A percentile compares a stretch with the other conserved stretches of the same genome.
Evolutionary conservation across 2,888 invertebrate genomes (phyloP).

Genomic region (Cryptosula pallasiana): DNA sequence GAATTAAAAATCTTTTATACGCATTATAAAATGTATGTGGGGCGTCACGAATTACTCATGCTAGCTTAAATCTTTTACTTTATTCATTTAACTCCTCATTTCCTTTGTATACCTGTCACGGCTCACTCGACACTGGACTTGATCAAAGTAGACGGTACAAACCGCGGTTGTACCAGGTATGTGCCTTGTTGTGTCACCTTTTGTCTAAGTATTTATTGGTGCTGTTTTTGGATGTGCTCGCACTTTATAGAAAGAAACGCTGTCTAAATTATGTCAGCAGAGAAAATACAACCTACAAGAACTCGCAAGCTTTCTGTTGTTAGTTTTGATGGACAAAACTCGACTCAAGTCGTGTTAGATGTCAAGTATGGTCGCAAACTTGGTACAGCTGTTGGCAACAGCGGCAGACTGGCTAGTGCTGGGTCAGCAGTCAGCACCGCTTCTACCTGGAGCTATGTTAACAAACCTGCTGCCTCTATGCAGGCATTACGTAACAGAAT

Average conservation of each 20-base stretch:
- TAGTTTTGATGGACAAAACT: constrained; percentile 20
- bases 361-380: not conserved
- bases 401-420: not conserved
- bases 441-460: constrained; percentile 18
- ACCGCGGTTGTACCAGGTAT: too few species aligned
- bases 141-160: too few species aligned
- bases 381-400: not conserved
- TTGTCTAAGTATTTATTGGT: too few species aligned
- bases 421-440: constrained; percentile 13
- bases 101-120: not conserved
- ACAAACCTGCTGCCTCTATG: constrained; percentile 8
- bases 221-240: too few species aligned
- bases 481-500: constrained; percentile 16
- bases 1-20: not conserved
- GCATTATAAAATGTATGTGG: not conserved
- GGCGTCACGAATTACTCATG: not conserved
- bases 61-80: not conserved
- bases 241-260: too few species aligned
- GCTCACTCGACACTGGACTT: too few species aligned
- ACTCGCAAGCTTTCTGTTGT: constrained; percentile 12
- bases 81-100: not conserved
- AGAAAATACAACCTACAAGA: not conserved
- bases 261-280: constrained; percentile 10
- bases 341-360: not conserved
- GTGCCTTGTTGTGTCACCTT: too few species aligned